phyloP scores from a whole-genome alignment of 1,140 invertebrate genomes.

The Tribolium madens region DNA sequence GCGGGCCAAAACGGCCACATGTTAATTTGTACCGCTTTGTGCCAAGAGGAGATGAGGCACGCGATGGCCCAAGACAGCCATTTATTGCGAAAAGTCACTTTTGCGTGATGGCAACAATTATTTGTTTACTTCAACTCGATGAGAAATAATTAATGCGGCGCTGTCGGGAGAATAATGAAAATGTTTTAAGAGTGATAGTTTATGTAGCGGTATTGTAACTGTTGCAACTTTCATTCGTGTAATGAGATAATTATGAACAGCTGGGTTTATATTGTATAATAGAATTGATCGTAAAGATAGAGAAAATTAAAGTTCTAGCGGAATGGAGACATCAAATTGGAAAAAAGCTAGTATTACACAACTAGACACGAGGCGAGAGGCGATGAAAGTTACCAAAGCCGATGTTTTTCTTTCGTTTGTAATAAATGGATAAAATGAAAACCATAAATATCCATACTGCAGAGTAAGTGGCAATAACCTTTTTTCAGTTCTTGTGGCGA shows the following conservation, averaged over 20 bases:
- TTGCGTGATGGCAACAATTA: neutral
- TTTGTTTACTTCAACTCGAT: neutral
- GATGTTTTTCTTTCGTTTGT: neutral
- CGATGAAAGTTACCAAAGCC: neutral
- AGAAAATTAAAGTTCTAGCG: neutral
- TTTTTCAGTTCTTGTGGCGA: neutral
- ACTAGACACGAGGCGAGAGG: neutral
- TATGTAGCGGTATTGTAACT: neutral
- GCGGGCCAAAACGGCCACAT: neutral
- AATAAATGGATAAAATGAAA: neutral
- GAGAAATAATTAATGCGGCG: too few relatives aligned
- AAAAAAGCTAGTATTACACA: neutral
- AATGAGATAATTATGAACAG: neutral
- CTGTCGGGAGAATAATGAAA: neutral
- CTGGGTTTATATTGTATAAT: neutral
- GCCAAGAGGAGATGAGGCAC: neutral
- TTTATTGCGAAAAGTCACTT: neutral
- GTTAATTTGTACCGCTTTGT: neutral
- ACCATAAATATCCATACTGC: neutral
- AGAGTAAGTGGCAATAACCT: too few relatives aligned
- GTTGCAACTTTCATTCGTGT: neutral
- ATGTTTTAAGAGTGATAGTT: neutral
- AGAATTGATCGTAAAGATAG: neutral
- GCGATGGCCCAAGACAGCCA: too few relatives aligned
- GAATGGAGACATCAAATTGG: neutral